A percentile compares a stretch with the other conserved stretches of the same genome.
These are phyloP conservation scores for Montipora foliosa DNA, from an alignment of 64 coral and sea anemone genomes.

Conservation along the genomic window DNA sequence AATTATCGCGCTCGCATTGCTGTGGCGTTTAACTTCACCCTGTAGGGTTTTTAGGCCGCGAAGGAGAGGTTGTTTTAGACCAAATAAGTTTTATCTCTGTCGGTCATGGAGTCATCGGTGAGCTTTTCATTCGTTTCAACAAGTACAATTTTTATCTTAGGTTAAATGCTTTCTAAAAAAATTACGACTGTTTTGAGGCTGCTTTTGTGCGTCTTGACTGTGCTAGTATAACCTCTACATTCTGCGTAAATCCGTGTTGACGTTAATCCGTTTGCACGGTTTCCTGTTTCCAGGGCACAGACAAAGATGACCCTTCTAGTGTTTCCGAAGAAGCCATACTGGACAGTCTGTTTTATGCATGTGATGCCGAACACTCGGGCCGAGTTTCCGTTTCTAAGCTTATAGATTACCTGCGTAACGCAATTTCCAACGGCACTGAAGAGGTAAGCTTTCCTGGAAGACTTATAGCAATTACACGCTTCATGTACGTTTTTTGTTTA, in stretches of 20 bases:
- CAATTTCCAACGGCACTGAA: constrained; percentile 73
- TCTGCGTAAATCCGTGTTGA: not conserved
- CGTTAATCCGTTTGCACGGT: constrained; percentile 31
- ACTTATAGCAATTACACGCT: not conserved
- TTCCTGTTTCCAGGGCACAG: constrained; percentile 65
- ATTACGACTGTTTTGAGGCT: not conserved
- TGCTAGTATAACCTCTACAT: not conserved
- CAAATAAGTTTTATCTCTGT: no score
- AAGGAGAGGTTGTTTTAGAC: not conserved
- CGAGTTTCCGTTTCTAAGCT: constrained; percentile 84
- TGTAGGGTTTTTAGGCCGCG: not conserved
- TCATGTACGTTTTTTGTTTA: not conserved
- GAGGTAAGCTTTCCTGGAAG: constrained; percentile 5
- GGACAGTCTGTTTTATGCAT: constrained; percentile 86
- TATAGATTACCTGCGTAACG: constrained; percentile 85
- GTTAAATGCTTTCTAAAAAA: not conserved
- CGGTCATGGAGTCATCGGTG: constrained; percentile 28
- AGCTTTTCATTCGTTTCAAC: not conserved
- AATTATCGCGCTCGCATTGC: not conserved
- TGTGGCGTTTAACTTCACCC: not conserved
- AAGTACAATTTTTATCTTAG: not conserved
- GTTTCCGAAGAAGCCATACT: constrained; percentile 90
- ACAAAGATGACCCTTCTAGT: constrained; percentile 77
- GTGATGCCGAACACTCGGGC: constrained; percentile 74
- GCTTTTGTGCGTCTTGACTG: not conserved